A percentile compares a stretch with the other conserved stretches of the same genome.
These are phyloP conservation scores for Parus major DNA, from an alignment of 2,113 vertebrate genomes.

Conservation along the genomic window DNA sequence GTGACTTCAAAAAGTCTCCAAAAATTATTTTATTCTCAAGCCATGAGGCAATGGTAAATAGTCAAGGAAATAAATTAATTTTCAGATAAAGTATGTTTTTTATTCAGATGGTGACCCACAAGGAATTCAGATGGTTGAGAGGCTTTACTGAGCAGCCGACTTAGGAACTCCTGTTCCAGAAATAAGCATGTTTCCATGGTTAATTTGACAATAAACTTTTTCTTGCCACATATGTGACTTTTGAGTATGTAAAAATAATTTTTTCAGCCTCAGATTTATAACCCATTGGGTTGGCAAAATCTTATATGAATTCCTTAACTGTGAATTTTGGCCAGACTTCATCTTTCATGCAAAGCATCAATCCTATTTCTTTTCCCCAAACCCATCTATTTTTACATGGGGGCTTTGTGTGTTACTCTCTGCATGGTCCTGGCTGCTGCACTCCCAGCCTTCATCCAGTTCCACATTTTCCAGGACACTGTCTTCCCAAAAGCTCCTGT, in stretches of 20 bases:
- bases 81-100: neutral
- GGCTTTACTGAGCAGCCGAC: neutral
- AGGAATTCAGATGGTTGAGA: neutral
- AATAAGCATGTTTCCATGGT: neutral
- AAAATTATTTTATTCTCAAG: neutral
- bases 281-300: neutral
- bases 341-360: neutral
- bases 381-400: neutral
- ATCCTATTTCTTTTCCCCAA: slow-evolving; percentile 19
- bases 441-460: neutral
- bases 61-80: neutral
- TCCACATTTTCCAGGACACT: neutral
- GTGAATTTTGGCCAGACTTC: neutral
- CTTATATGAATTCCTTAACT: neutral
- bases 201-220: neutral
- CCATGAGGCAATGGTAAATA: neutral
- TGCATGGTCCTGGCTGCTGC: neutral
- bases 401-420: neutral
- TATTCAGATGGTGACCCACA: neutral
- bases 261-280: slow-evolving; percentile 8
- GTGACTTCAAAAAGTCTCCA: neutral
- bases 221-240: neutral
- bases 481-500: neutral
- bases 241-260: neutral
- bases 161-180: neutral